phyloP scores from a whole-genome alignment of 2,888 invertebrate species.

The Agonopterix alstromeriana region DNA sequence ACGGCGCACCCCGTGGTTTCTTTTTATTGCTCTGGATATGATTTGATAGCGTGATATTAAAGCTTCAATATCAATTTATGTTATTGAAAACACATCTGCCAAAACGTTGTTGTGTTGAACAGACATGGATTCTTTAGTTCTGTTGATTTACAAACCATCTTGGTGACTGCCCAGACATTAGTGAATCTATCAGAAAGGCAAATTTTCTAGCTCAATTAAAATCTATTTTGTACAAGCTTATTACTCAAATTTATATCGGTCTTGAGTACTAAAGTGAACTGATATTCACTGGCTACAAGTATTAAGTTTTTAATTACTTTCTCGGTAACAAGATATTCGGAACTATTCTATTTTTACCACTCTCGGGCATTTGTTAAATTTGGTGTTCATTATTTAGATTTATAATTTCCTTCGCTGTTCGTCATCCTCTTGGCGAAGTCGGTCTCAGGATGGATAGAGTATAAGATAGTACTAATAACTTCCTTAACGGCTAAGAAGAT shows the following conservation, averaged over 20 bases:
- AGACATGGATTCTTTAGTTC: too few species aligned
- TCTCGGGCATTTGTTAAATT: neutral
- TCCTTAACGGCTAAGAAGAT: slow-evolving; percentile 23
- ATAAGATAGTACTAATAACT: neutral
- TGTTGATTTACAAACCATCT: slow-evolving; percentile 15
- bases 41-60: too few species aligned
- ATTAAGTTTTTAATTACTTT: neutral
- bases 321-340: neutral
- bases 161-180: slow-evolving; percentile 31
- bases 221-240: slow-evolving; percentile 57
- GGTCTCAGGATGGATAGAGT: neutral
- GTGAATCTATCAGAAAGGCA: slow-evolving; percentile 47
- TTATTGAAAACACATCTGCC: neutral
- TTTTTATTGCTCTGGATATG: too few species aligned
- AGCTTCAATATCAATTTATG: neutral
- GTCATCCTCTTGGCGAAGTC: neutral
- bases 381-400: neutral
- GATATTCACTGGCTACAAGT: slow-evolving; percentile 18
- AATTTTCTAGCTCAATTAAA: slow-evolving; percentile 50
- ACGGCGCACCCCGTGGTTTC: too few species aligned
- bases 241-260: slow-evolving; percentile 29
- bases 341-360: neutral
- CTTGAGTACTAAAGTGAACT: slow-evolving; percentile 31
- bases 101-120: neutral
- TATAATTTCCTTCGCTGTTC: neutral